Conservation (phyloP, 1,140 invertebrate genomes). For the Lepidurus arcticus region DNA sequence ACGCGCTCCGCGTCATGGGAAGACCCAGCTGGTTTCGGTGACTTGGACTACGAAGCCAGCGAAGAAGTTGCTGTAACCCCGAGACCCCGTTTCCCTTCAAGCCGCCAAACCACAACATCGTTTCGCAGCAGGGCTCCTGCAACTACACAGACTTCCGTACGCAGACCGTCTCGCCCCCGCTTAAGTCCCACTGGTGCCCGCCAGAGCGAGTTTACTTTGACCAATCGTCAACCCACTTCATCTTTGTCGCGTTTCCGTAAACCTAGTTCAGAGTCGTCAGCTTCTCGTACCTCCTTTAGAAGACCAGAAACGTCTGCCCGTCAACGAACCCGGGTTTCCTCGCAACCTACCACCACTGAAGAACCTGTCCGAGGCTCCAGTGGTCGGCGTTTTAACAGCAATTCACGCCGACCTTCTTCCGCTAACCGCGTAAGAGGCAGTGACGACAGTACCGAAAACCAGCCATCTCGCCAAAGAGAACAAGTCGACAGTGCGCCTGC, state of each 20-base stretch:
- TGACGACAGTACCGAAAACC: background rate
- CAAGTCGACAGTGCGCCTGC: conserved; percentile 42
- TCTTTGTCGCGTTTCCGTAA: conserved; percentile 14
- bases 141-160: background rate
- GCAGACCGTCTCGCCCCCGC: background rate
- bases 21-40: background rate
- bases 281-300: background rate
- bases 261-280: background rate
- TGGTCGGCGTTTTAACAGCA: conserved; percentile 20
- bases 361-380: background rate
- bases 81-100: conserved; percentile 3
- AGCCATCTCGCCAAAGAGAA: conserved; percentile 20
- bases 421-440: conserved; percentile 2
- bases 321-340: background rate
- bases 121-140: background rate
- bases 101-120: conserved; percentile 23
- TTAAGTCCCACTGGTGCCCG: conserved; percentile 15
- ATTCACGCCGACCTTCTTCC: conserved; percentile 20
- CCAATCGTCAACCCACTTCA: conserved; percentile 12
- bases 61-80: conserved; percentile 9
- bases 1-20: background rate
- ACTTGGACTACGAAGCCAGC: conserved; percentile 28
- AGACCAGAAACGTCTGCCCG: conserved; percentile 22
- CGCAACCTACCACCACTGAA: background rate
- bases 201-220: conserved; percentile 24